These are phyloP conservation scores for Cylas formicarius DNA, from an alignment of 1,140 invertebrate species.

Conservation along the genomic window DNA sequence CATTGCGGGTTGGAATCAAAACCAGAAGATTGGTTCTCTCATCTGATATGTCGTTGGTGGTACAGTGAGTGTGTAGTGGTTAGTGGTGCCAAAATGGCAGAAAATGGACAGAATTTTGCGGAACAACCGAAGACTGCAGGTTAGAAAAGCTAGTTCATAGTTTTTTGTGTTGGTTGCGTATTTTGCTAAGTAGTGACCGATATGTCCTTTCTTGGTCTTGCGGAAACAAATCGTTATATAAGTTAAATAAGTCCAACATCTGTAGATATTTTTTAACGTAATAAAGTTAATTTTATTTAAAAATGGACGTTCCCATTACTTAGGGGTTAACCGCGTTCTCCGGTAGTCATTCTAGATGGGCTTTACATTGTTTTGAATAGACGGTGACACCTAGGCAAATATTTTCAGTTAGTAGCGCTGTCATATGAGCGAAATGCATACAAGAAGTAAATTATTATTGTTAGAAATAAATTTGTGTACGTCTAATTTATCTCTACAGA, in stretches of 20 bases:
- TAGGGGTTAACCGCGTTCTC: no score
- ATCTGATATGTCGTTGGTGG: constrained; percentile 26
- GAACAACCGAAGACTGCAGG: constrained; percentile 50
- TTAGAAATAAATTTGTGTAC: no score
- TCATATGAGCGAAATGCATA: no score
- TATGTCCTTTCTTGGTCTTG: background rate
- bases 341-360: no score
- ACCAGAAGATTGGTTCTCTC: no score
- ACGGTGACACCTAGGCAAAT: no score
- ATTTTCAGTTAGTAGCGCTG: no score
- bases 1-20: no score
- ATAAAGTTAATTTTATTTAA: constrained; percentile 8
- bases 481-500: no score
- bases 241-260: constrained; percentile 33
- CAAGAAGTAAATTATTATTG: no score
- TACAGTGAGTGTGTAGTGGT: constrained; percentile 22
- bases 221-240: constrained; percentile 26
- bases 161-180: background rate
- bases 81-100: constrained; percentile 50
- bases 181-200: background rate
- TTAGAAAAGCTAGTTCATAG: constrained; percentile 34
- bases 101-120: constrained; percentile 51
- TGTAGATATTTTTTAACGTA: constrained; percentile 24
- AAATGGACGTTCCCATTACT: no score
- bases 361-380: no score